Percentiles rank a stretch among this genome's conserved stretches.
phyloP scores from a whole-genome alignment of 37 sponge, comb jelly and placozoan species.

The Corticium candelabrum region DNA sequence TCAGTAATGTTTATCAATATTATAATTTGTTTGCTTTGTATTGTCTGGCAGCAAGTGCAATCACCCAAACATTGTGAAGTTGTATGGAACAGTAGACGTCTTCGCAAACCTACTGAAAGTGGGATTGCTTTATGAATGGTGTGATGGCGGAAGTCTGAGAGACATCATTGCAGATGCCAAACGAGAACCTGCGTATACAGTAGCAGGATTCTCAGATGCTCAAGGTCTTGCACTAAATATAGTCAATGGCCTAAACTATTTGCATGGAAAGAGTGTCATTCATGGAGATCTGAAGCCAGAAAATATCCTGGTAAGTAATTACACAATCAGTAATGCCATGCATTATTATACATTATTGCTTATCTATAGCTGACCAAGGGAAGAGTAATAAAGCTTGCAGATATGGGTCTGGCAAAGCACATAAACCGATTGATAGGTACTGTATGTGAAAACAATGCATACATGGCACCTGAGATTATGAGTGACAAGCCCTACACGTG shows the following conservation, averaged over 20 bases:
- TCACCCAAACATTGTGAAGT: neutral
- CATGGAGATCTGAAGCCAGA: conserved; percentile 91
- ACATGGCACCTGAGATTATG: neutral
- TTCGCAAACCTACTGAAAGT: neutral
- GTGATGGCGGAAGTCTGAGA: too few species aligned
- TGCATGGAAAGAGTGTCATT: conserved; percentile 85
- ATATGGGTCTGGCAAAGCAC: neutral
- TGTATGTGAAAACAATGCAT: neutral
- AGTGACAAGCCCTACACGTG: neutral
- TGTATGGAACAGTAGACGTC: neutral
- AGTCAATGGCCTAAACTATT: conserved; percentile 65
- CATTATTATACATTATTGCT: neutral
- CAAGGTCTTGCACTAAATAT: conserved; percentile 28
- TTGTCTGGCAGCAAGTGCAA: too few species aligned
- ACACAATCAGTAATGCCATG: neutral
- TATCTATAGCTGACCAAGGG: neutral
- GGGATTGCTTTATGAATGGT: neutral
- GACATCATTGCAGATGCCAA: neutral
- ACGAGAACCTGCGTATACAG: neutral
- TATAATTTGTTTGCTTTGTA: too few species aligned
- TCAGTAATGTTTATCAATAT: too few species aligned
- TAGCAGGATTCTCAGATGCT: neutral
- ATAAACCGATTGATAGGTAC: neutral
- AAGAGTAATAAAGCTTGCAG: neutral
- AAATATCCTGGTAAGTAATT: conserved; percentile 70